Evolutionary conservation across 2,888 invertebrate species (phyloP).

Genomic region (Acleris sparsana): DNA sequence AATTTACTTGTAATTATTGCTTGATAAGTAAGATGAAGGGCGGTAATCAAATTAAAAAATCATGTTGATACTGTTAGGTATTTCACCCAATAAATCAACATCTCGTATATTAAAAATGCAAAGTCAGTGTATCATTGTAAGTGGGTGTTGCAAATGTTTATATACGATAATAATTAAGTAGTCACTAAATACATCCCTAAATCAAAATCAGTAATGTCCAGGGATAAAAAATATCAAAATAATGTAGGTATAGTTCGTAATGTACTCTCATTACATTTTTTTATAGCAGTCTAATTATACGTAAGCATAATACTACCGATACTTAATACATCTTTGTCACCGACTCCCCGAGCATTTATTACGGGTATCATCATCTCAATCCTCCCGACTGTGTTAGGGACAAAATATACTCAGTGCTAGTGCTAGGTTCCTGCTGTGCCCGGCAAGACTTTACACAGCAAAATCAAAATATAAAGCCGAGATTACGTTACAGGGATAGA

Average conservation of each 20-base stretch:
- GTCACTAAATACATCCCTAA: too few species aligned
- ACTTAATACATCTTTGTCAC: neutral
- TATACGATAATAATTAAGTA: too few species aligned
- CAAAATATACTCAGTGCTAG: constrained; percentile 5
- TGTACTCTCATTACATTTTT: too few species aligned
- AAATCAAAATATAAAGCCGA: constrained; percentile 31
- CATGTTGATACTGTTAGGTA: too few species aligned
- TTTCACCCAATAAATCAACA: too few species aligned
- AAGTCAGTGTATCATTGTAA: too few species aligned
- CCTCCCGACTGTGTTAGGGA: neutral
- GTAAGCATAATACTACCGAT: neutral
- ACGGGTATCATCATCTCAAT: neutral
- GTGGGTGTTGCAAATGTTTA: too few species aligned
- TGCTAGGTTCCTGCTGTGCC: constrained; percentile 10
- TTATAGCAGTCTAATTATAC: neutral
- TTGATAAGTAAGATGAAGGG: neutral
- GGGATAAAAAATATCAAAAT: too few species aligned
- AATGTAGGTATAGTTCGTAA: too few species aligned
- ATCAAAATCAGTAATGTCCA: too few species aligned
- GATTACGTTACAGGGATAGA: constrained; percentile 35
- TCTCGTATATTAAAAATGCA: too few species aligned
- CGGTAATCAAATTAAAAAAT: too few species aligned
- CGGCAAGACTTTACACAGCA: constrained; percentile 27
- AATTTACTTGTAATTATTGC: neutral
- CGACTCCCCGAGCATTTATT: neutral